Evolutionary conservation across 2,113 vertebrate species (phyloP).

Genomic region (Podarcis cretensis): DNA sequence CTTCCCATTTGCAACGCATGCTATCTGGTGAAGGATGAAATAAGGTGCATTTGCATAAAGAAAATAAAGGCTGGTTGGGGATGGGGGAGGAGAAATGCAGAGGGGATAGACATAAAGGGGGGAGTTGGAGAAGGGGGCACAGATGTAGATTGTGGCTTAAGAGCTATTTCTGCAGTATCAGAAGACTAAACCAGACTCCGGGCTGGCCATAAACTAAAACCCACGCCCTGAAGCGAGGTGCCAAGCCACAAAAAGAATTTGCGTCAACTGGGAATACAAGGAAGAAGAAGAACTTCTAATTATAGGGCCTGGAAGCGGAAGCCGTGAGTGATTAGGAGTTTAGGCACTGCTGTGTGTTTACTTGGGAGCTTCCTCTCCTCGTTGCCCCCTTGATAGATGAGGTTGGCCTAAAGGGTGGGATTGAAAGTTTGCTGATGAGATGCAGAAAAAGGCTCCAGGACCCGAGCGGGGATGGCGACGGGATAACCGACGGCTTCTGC

Average conservation of each 20-base stretch:
- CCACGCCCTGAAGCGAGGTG: conserved; percentile 97
- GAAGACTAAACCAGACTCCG: conserved; percentile 92
- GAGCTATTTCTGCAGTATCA: conserved; percentile 97
- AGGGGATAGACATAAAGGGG: conserved; percentile 78
- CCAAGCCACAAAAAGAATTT: conserved; percentile 99
- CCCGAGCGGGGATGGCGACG: conserved; percentile 69
- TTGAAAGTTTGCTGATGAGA: conserved; percentile 80
- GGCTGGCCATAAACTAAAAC: conserved; percentile 93
- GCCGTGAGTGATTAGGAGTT: conserved; percentile 93
- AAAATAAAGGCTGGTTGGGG: background rate
- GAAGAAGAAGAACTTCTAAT: conserved; percentile 98
- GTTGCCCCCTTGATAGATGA: conserved; percentile 85
- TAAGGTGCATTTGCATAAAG: conserved; percentile 67
- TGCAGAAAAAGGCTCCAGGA: conserved; percentile 79
- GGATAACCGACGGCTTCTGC: conserved; percentile 82
- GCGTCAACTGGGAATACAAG: conserved; percentile 98
- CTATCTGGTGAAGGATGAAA: conserved; percentile 62
- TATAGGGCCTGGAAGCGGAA: conserved; percentile 99
- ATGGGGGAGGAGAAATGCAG: conserved; percentile 55
- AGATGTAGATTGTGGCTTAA: conserved; percentile 88
- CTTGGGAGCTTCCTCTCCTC: conserved; percentile 96
- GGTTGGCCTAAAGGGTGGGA: conserved; percentile 78
- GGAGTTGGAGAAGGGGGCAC: conserved; percentile 69
- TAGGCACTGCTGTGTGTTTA: conserved; percentile 97
- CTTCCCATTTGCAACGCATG: conserved; percentile 73